phyloP scores from a whole-genome alignment of 2,113 vertebrate species.

The Caretta caretta region DNA sequence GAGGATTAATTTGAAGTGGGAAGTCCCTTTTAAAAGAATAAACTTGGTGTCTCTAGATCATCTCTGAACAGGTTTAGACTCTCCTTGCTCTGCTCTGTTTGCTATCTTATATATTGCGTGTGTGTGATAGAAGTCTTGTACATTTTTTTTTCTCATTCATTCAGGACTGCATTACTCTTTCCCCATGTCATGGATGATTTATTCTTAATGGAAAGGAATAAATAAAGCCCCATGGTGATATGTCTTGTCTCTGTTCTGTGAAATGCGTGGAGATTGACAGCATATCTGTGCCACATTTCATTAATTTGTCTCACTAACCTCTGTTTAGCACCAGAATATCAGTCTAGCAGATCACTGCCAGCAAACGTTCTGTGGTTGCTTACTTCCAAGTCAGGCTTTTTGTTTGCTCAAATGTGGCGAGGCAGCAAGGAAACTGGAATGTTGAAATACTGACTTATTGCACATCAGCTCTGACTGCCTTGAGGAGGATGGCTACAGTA shows the following conservation, averaged over 20 bases:
- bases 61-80: slow-evolving; percentile 53
- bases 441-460: neutral
- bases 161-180: slow-evolving; percentile 39
- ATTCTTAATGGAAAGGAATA: slow-evolving; percentile 65
- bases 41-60: neutral
- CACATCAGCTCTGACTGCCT: fast-evolving
- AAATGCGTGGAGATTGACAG: slow-evolving; percentile 36
- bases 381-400: neutral
- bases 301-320: slow-evolving; percentile 44
- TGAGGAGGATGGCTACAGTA: neutral
- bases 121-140: neutral
- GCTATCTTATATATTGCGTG: slow-evolving; percentile 19
- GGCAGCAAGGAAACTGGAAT: neutral
- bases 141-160: slow-evolving; percentile 23
- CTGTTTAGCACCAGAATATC: slow-evolving; percentile 29
- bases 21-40: slow-evolving; percentile 29
- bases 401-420: slow-evolving; percentile 15
- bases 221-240: slow-evolving; percentile 37
- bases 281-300: slow-evolving; percentile 21
- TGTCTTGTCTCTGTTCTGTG: slow-evolving; percentile 25
- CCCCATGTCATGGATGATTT: slow-evolving; percentile 57
- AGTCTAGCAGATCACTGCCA: slow-evolving; percentile 9
- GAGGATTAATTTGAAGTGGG: neutral
- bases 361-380: neutral
- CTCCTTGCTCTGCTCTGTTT: slow-evolving; percentile 54